These are phyloP conservation scores for Botrylloides violaceus DNA, from an alignment of 23 tunicate genomes.

Conservation along the genomic window DNA sequence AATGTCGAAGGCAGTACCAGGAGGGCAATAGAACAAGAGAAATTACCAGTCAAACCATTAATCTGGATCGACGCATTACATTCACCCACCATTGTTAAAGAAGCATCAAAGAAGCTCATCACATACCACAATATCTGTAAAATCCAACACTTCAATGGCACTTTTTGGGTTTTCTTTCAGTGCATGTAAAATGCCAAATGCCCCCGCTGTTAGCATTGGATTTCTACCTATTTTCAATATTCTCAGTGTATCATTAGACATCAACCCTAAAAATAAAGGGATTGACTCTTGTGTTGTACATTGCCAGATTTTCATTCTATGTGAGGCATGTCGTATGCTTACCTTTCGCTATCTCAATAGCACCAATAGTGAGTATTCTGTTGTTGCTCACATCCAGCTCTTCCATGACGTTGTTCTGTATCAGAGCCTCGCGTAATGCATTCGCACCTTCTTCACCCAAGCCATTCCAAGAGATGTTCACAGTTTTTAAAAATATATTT, in stretches of 20 bases:
- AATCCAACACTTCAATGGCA: conserved; percentile 56
- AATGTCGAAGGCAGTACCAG: too few species aligned
- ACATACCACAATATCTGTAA: conserved; percentile 78
- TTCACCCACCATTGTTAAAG: too few species aligned
- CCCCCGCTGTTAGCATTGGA: conserved; percentile 88
- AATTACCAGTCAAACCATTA: too few species aligned
- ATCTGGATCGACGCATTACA: too few species aligned
- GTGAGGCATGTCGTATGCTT: too few species aligned
- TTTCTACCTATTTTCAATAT: conserved; percentile 70
- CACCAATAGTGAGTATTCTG: conserved; percentile 67
- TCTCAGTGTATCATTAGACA: conserved; percentile 65
- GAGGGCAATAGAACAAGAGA: too few species aligned
- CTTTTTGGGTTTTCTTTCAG: conserved; percentile 49
- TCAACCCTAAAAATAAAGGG: conserved; percentile 56
- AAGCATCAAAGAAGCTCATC: neutral
- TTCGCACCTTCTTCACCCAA: conserved; percentile 81
- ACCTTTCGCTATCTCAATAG: conserved; percentile 80
- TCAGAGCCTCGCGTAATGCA: conserved; percentile 64
- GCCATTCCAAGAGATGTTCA: conserved; percentile 89
- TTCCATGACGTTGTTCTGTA: conserved; percentile 75
- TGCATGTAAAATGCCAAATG: conserved; percentile 49
- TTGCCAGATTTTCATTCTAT: too few species aligned
- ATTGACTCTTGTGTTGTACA: too few species aligned
- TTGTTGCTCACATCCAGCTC: conserved; percentile 82
- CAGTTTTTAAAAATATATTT: conserved; percentile 66